phyloP scores from a whole-genome alignment of 2,113 vertebrate species.

The Thamnophis sirtalis region DNA sequence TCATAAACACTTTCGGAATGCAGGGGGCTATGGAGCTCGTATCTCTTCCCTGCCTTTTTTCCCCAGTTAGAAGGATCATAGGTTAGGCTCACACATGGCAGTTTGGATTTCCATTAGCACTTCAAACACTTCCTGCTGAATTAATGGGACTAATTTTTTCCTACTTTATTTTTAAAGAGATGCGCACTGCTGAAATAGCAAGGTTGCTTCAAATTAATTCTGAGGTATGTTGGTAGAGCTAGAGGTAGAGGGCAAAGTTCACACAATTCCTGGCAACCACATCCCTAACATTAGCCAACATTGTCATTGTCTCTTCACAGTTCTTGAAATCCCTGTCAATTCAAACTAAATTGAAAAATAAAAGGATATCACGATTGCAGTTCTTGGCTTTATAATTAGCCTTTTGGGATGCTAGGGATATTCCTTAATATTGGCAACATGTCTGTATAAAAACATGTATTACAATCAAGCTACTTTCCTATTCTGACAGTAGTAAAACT shows the following conservation, averaged over 20 bases:
- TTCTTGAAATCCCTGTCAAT: conserved; percentile 18
- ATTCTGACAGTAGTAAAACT: not conserved
- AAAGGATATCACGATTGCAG: not conserved
- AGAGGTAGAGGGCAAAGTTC: conserved; percentile 23
- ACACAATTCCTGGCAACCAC: not conserved
- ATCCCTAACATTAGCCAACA: conserved; percentile 18
- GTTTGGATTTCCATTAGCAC: conserved; percentile 20
- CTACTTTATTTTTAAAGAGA: conserved; percentile 3
- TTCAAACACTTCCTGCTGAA: conserved; percentile 23
- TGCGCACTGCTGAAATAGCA: conserved; percentile 3
- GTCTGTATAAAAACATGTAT: not conserved
- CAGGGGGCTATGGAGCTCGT: not conserved
- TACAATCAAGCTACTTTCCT: not conserved
- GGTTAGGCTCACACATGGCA: conserved; percentile 4
- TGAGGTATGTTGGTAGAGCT: conserved; percentile 18
- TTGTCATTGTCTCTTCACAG: conserved; percentile 28
- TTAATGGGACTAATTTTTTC: conserved; percentile 10
- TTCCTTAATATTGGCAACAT: not conserved
- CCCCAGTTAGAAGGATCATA: not conserved
- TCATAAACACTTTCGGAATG: not conserved
- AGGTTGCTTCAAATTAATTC: conserved; percentile 23
- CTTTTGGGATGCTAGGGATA: not conserved
- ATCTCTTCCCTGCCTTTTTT: not conserved
- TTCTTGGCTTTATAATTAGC: conserved; percentile 13
- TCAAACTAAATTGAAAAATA: conserved; percentile 29